phyloP scores from a whole-genome alignment of 1,140 invertebrate species.

The Drosophila aff. region DNA sequence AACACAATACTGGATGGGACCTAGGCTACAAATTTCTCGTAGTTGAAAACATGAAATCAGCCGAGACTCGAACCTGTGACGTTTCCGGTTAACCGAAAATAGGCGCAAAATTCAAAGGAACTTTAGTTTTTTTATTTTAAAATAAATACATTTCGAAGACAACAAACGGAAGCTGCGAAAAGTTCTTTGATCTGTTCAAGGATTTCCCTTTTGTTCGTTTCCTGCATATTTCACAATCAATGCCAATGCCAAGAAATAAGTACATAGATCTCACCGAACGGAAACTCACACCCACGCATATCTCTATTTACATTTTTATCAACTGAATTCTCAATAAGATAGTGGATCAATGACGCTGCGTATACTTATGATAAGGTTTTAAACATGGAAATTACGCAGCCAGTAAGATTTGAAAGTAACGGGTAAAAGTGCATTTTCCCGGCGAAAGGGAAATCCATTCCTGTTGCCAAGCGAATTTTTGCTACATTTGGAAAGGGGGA shows the following conservation, averaged over 20 bases:
- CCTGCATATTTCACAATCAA: conserved; percentile 31
- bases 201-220: neutral
- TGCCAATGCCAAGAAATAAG: neutral
- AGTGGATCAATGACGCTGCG: neutral
- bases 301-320: conserved; percentile 7
- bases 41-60: neutral
- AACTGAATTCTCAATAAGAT: conserved; percentile 9
- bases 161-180: neutral
- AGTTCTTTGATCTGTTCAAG: neutral
- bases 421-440: conserved; percentile 23
- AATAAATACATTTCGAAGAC: neutral
- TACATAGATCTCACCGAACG: too few relatives aligned
- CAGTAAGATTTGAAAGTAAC: neutral
- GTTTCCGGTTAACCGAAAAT: neutral
- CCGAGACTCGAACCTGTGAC: neutral
- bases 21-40: too few relatives aligned
- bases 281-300: neutral
- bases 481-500: neutral
- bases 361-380: conserved; percentile 12
- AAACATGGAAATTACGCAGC: conserved; percentile 9
- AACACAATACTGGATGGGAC: too few relatives aligned
- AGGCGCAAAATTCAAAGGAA: neutral
- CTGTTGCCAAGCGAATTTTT: conserved; percentile 66
- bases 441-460: conserved; percentile 28
- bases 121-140: neutral